Conservation (phyloP, 2,113 vertebrate species). For the Bos javanicus region DNA sequence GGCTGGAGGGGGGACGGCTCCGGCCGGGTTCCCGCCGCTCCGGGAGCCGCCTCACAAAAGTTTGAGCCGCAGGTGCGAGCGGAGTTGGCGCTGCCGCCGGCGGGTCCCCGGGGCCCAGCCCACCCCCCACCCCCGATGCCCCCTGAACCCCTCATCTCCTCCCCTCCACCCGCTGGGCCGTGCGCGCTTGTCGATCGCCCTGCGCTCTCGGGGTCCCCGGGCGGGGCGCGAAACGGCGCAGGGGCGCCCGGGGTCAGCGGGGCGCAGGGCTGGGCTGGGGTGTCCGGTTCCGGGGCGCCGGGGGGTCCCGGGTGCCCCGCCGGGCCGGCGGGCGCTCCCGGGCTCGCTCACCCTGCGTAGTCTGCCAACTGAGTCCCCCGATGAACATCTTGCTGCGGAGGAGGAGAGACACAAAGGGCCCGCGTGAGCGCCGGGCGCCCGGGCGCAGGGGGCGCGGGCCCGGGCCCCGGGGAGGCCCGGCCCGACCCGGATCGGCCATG, state of each 20-base stretch:
- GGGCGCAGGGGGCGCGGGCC: conserved; percentile 65
- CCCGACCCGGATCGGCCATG: conserved; percentile 69
- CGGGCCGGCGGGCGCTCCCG: conserved; percentile 48
- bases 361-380: conserved; percentile 97
- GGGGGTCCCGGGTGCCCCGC: conserved; percentile 37
- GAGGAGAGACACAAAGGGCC: conserved; percentile 74
- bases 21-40: conserved; percentile 66
- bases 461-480: conserved; percentile 62
- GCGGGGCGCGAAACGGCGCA: conserved; percentile 60
- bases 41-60: conserved; percentile 70
- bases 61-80: conserved; percentile 78
- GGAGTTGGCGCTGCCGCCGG: conserved; percentile 68
- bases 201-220: conserved; percentile 53
- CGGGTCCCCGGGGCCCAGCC: conserved; percentile 50
- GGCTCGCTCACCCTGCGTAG: conserved; percentile 92
- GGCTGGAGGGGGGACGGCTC: conserved; percentile 47
- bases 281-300: conserved; percentile 46
- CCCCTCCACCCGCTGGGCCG: conserved; percentile 50
- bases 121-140: conserved; percentile 30
- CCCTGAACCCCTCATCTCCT: conserved; percentile 43
- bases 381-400: conserved; percentile 97
- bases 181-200: conserved; percentile 18
- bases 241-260: conserved; percentile 65
- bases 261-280: conserved; percentile 64
- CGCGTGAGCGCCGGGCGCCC: conserved; percentile 70